A percentile compares a stretch with the other conserved stretches of the same genome.
These are phyloP conservation scores for Datnioides undecimradiatus DNA, from an alignment of 2,113 vertebrate species.

Conservation along the genomic window DNA sequence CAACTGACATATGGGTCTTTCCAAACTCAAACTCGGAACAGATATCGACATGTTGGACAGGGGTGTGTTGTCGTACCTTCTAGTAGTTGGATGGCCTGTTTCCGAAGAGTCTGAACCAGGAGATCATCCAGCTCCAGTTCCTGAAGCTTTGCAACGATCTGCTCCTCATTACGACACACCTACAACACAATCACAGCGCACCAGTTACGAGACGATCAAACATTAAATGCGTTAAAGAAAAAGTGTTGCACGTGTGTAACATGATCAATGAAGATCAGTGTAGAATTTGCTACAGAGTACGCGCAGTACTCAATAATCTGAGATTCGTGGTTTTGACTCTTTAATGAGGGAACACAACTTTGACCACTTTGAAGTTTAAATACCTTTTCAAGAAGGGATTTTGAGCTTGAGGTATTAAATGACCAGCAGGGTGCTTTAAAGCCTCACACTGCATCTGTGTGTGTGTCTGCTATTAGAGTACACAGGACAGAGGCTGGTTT, in stretches of 20 bases:
- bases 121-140: constrained; percentile 94
- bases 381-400: constrained; percentile 31
- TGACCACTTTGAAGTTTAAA: constrained; percentile 10
- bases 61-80: constrained; percentile 86
- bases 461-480: not conserved
- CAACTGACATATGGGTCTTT: not conserved
- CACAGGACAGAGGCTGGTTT: constrained; percentile 11
- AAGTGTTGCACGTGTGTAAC: no score
- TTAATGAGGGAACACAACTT: not conserved
- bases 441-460: not conserved
- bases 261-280: not conserved
- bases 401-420: constrained; percentile 11
- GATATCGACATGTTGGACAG: no score
- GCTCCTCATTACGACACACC: constrained; percentile 98
- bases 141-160: constrained; percentile 93
- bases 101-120: constrained; percentile 93
- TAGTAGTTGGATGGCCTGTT: constrained; percentile 93
- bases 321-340: not conserved
- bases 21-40: not conserved
- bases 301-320: not conserved
- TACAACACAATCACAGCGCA: constrained; percentile 14
- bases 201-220: no score
- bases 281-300: not conserved
- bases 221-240: no score
- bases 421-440: not conserved